phyloP scores from a whole-genome alignment of 2,797 vertebrate genomes.

The Eutrigla gurnardus region DNA sequence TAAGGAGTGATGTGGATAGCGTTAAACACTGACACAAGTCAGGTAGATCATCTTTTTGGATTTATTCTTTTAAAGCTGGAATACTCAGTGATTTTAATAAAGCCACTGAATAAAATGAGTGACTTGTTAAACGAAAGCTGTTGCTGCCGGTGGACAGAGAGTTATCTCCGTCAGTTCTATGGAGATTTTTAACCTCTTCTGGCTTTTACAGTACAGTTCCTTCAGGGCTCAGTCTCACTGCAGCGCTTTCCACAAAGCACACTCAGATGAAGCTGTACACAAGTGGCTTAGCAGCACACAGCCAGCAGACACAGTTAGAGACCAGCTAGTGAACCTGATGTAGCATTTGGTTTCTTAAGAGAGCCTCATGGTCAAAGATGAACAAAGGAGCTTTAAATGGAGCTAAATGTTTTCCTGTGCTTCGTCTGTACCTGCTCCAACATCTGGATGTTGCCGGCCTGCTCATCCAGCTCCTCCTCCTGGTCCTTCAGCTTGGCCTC shows the following conservation, averaged over 20 bases:
- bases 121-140: background rate
- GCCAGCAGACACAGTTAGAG: background rate
- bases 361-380: background rate
- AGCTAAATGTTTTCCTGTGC: background rate
- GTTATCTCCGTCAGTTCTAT: background rate
- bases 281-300: background rate
- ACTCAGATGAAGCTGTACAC: background rate
- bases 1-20: background rate
- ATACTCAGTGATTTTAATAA: background rate
- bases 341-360: background rate
- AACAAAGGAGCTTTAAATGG: background rate
- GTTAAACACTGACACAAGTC: background rate
- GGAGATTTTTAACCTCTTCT: background rate
- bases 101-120: background rate
- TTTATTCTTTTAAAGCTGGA: background rate
- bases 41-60: background rate
- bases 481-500: constrained; percentile 98
- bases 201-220: background rate
- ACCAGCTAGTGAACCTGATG: background rate
- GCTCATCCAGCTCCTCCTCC: constrained; percentile 98
- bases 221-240: background rate
- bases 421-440: constrained; percentile 91
- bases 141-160: background rate
- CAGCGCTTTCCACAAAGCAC: background rate
- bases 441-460: constrained; percentile 97